Evolutionary conservation across 1,140 invertebrate species (phyloP).

Genomic region (Euborellia annulipes): DNA sequence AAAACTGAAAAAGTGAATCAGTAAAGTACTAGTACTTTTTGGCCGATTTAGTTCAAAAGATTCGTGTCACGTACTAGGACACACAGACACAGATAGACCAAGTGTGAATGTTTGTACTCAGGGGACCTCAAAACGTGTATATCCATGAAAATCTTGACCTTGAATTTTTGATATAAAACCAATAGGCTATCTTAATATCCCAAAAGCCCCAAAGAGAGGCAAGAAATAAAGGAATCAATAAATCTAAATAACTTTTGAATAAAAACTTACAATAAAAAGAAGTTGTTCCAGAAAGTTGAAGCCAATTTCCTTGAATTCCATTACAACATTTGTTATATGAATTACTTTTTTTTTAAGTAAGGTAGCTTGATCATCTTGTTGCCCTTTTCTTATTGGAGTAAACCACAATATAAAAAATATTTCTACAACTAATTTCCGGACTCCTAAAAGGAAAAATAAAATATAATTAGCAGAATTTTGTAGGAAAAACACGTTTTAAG

Average conservation of each 20-base stretch:
- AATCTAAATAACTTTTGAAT: neutral
- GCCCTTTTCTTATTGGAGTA: slow-evolving; percentile 65
- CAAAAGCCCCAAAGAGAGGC: no score
- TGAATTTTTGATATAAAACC: no score
- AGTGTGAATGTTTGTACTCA: no score
- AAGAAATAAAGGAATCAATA: neutral
- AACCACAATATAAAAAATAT: slow-evolving; percentile 99
- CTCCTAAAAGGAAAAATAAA: slow-evolving; percentile 39
- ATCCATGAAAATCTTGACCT: no score
- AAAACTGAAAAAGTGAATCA: no score
- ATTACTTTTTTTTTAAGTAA: slow-evolving; percentile 74
- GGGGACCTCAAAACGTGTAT: no score
- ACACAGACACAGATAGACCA: no score
- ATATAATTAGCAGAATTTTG: slow-evolving; percentile 11
- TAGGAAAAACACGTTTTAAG: neutral
- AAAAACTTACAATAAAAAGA: slow-evolving; percentile 63
- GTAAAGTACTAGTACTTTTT: no score
- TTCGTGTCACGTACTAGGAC: no score
- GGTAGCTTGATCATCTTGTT: slow-evolving; percentile 37
- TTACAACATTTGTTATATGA: slow-evolving; percentile 92
- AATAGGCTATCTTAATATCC: no score
- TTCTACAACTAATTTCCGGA: slow-evolving; percentile 94
- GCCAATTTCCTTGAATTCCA: slow-evolving; percentile 68
- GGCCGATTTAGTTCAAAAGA: no score
- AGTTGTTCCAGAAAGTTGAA: slow-evolving; percentile 94